Base-by-base conservation (phyloP, 1,140 invertebrate genomes). In the Ericerus pela region DNA sequence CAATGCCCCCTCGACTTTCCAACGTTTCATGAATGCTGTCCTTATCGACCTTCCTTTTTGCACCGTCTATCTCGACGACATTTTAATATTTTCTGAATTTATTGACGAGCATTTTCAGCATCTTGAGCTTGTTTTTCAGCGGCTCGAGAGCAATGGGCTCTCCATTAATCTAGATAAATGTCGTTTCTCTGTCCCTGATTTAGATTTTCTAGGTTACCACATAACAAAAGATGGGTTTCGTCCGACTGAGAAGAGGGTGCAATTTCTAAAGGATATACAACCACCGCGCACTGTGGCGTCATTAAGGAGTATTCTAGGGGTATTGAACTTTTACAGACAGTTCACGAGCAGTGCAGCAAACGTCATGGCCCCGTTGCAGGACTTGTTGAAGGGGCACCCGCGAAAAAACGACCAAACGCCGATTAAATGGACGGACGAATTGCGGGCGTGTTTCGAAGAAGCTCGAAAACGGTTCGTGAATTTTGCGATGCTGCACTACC, bases 11-110 rank as follows among this genome's bases (percentile, higher is more conserved):
- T 66, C 69, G 57, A 67, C 66, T 1, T 78, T 75, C 60, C 69
- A 76, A 62, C 53, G 74, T 14, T 67, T 71, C 12, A 75, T 79
- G 47, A 65, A 74, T 59, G 29, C 65, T n/a, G 64, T 74, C 1
- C 61, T 74, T 2, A 18, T 11, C 5, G 58, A 31, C 10, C 60
- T 70, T 14, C 60, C 63, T 14, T 69, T 65, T 54, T 47, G 37
- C 3, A 71, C 62, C 37, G 37, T 56, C 29, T 70, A 66, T 43
- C 59, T 70, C 2, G 68, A 70, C 54, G 67, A 70, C 53, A 59
- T 70, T 14, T 52, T 72, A 1, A 53, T 71, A 11, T 65, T 59
- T 0, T 69, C 67, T 4, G 36, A 16, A 51, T 61, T 20, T 22
- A 51, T 54, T 8, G 61, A 62, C 43, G 53, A 68, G 51, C 67